Conservation (phyloP, 2,797 vertebrate genomes). For the Perdix hodgsoniae region DNA sequence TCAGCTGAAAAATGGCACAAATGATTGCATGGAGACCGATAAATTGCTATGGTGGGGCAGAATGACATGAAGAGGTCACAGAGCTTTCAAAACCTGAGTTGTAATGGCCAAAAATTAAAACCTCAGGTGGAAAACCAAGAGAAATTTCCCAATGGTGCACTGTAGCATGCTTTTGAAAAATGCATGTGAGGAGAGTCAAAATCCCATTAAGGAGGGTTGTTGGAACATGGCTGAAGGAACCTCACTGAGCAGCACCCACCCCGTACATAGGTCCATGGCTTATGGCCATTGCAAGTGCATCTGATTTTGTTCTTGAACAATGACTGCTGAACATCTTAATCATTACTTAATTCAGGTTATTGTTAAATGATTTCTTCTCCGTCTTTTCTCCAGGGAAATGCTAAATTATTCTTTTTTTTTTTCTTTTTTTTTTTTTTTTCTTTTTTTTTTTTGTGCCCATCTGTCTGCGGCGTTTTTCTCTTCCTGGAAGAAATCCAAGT, state of each 20-base stretch:
- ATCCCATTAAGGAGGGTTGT: neutral
- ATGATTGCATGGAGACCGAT: neutral
- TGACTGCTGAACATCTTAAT: constrained; percentile 43
- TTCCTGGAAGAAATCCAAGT: constrained; percentile 60
- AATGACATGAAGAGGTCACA: neutral
- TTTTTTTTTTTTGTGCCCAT: too few species aligned
- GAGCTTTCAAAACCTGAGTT: neutral
- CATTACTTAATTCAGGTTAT: constrained; percentile 14
- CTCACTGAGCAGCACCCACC: neutral
- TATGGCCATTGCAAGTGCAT: accelerated
- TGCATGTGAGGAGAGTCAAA: neutral
- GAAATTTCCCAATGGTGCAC: neutral
- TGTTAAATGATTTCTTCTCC: constrained; percentile 41
- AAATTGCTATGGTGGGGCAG: neutral
- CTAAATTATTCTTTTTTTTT: neutral
- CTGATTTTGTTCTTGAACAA: neutral
- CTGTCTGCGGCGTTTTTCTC: constrained; percentile 54
- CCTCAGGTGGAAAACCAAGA: neutral
- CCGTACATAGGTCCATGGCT: neutral
- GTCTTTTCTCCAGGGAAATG: constrained; percentile 46
- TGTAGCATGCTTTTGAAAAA: neutral
- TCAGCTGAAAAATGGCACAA: neutral
- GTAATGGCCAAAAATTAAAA: neutral
- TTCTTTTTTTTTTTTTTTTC: neutral
- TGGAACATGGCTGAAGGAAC: neutral